These are phyloP conservation scores for Vesta saturnalis DNA, from an alignment of 2,888 invertebrate genomes.

Conservation along the genomic window DNA sequence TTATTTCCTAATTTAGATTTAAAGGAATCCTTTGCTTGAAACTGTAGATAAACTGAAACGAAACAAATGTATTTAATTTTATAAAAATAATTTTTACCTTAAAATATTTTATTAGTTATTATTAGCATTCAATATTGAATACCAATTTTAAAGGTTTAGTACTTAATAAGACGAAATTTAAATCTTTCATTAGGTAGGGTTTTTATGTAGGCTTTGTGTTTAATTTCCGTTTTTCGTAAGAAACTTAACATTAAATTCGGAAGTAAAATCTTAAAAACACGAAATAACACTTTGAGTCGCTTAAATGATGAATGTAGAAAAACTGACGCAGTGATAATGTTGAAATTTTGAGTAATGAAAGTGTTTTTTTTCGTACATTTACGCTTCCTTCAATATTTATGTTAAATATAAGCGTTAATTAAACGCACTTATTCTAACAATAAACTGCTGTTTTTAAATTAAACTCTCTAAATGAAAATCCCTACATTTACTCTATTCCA, in stretches of 20 bases:
- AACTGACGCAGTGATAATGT: neutral
- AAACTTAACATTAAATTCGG: neutral
- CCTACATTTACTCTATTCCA: neutral
- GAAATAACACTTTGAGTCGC: neutral
- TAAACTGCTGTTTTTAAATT: neutral
- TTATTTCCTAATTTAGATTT: too few species aligned
- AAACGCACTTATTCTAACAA: neutral
- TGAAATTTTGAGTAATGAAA: neutral
- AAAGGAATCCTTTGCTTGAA: too few species aligned
- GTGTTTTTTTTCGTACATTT: neutral
- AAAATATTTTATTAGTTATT: too few species aligned
- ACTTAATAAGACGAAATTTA: neutral
- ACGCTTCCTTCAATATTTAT: neutral
- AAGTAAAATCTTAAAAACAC: neutral
- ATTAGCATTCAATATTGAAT: too few species aligned
- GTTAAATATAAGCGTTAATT: neutral
- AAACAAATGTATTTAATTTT: too few species aligned
- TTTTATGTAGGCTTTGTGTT: neutral
- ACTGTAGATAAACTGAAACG: too few species aligned
- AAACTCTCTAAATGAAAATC: neutral
- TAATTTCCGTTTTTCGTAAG: slow-evolving; percentile 3
- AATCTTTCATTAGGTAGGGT: neutral
- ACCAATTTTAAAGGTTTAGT: too few species aligned
- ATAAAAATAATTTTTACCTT: too few species aligned
- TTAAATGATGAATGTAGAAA: neutral